These are phyloP conservation scores for Helostoma temminkii DNA, from an alignment of 2,797 vertebrate species.

Conservation along the genomic window DNA sequence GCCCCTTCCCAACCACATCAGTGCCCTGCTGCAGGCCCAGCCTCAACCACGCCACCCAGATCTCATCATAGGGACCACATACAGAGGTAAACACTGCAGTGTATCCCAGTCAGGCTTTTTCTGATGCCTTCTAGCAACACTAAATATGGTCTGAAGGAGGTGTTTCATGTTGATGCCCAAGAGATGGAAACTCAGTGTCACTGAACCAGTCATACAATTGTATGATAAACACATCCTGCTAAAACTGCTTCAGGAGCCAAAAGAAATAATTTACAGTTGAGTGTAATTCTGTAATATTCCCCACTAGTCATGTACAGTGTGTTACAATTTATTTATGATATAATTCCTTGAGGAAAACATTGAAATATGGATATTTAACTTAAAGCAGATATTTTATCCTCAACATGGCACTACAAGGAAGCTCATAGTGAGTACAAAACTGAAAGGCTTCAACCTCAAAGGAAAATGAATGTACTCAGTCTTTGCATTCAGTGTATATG, in stretches of 20 bases:
- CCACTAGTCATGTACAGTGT: no score
- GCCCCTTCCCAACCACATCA: slow-evolving; percentile 76
- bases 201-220: no score
- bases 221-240: neutral
- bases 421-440: no score
- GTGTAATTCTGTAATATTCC: no score
- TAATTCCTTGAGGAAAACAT: no score
- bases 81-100: slow-evolving; percentile 66
- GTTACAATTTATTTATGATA: no score
- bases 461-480: neutral
- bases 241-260: neutral
- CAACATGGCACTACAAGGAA: no score
- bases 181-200: neutral
- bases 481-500: neutral
- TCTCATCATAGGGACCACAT: slow-evolving; percentile 24
- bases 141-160: slow-evolving; percentile 1
- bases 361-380: no score
- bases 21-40: slow-evolving; percentile 50
- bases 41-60: slow-evolving; percentile 30
- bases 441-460: neutral
- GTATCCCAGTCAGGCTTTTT: neutral
- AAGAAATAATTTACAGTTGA: no score
- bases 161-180: slow-evolving; percentile 14
- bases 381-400: no score
- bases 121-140: neutral